phyloP scores from a whole-genome alignment of 2,797 vertebrate genomes.

The Typhlichthys eigenmanni region DNA sequence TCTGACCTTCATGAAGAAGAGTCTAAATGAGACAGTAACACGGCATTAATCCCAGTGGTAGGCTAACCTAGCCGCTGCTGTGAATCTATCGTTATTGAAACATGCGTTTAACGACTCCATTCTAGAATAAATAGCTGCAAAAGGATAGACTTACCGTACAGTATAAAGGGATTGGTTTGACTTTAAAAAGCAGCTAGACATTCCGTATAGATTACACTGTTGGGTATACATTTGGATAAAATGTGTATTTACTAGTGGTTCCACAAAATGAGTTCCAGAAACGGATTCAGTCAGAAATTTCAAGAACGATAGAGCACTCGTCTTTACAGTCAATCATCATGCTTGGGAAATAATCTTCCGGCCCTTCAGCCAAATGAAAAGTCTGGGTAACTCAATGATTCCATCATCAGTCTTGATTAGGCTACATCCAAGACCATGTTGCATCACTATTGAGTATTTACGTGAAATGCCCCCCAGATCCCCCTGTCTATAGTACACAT shows the following conservation, averaged over 20 bases:
- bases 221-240: too few relatives aligned
- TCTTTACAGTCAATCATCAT: background rate
- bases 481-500: background rate
- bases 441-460: conserved; percentile 10
- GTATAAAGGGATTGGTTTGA: too few relatives aligned
- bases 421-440: background rate
- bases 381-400: conserved; percentile 14
- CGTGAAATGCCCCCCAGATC: conserved; percentile 6
- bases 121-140: background rate
- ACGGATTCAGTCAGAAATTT: conserved; percentile 3
- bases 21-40: conserved; percentile 69
- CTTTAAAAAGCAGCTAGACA: too few relatives aligned
- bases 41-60: conserved; percentile 65
- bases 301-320: background rate
- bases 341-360: conserved; percentile 18
- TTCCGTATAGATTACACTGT: too few relatives aligned
- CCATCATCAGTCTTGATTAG: conserved; percentile 22
- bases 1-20: conserved; percentile 71
- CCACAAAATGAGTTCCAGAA: background rate
- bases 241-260: too few relatives aligned
- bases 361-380: background rate
- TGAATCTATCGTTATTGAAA: conserved; percentile 56
- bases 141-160: too few relatives aligned
- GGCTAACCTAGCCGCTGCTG: conserved; percentile 51
- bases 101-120: conserved; percentile 48